A percentile compares a stretch with the other conserved stretches of the same genome.
These are phyloP conservation scores for Formica aserva DNA, from an alignment of 2,888 invertebrate species.

Conservation along the genomic window DNA sequence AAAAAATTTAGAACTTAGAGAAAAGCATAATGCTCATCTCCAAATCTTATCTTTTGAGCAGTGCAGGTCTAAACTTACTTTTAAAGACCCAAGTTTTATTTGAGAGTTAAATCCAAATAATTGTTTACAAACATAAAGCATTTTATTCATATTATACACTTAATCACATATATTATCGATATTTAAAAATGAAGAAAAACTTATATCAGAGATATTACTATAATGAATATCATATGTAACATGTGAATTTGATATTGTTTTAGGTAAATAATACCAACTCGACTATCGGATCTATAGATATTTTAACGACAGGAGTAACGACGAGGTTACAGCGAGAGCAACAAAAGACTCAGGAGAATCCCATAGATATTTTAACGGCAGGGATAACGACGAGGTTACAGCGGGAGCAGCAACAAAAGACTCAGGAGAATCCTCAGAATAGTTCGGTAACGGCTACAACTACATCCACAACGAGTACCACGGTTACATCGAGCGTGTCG, in stretches of 20 bases:
- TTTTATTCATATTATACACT: not conserved
- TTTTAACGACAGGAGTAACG: slow-evolving; percentile 93
- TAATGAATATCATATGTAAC: not conserved
- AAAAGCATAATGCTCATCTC: not conserved
- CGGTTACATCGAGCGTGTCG: slow-evolving; percentile 77
- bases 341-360: slow-evolving; percentile 88
- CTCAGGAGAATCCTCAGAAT: slow-evolving; percentile 86
- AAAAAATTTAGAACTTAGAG: not conserved
- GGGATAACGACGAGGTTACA: slow-evolving; percentile 95
- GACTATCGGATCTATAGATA: slow-evolving; percentile 86
- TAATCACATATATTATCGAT: not conserved
- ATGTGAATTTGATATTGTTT: slow-evolving; percentile 57
- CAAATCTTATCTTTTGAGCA: not conserved
- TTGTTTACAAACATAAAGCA: not conserved
- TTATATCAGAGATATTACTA: not conserved
- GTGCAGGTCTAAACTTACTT: not conserved
- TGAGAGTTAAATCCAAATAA: not conserved
- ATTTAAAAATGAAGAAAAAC: not conserved
- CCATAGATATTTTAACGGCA: slow-evolving; percentile 90
- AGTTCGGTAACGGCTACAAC: slow-evolving; percentile 77
- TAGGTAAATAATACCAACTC: slow-evolving; percentile 85
- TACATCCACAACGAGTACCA: slow-evolving; percentile 77
- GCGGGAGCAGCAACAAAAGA: slow-evolving; percentile 91
- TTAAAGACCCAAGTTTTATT: not conserved
- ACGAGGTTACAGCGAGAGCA: slow-evolving; percentile 94